Conservation (phyloP, 2,113 vertebrate species). For the Oreochromis tanganicae region DNA sequence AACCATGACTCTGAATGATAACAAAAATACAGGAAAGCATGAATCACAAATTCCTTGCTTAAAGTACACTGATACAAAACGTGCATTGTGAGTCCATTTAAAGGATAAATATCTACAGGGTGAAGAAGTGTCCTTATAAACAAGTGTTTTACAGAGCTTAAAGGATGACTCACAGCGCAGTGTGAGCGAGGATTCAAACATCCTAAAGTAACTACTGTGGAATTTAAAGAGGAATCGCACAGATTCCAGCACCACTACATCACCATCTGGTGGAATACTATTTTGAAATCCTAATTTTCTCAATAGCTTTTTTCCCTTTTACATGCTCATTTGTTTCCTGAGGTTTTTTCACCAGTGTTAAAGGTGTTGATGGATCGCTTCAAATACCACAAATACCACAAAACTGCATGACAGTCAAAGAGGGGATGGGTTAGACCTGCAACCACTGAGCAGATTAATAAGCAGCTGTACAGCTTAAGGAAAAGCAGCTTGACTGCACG, state of each 20-base stretch:
- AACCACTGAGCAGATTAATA: neutral
- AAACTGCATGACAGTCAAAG: neutral
- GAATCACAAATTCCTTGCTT: neutral
- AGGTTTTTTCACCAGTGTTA: neutral
- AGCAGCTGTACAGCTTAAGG: neutral
- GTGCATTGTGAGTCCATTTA: neutral
- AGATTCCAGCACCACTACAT: neutral
- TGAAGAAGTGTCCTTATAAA: neutral
- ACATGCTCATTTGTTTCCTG: neutral
- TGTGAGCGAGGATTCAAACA: neutral
- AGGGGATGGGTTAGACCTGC: neutral
- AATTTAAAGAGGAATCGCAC: neutral
- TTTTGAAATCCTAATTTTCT: neutral
- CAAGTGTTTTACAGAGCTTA: neutral
- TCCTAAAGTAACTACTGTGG: neutral
- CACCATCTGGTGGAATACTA: neutral
- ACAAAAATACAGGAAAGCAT: neutral
- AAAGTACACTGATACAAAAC: neutral
- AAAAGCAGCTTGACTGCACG: neutral
- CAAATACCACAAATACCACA: neutral
- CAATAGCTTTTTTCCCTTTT: neutral
- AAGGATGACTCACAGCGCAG: neutral
- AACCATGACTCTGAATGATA: neutral
- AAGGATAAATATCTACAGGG: neutral
- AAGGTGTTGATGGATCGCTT: neutral